Conservation (phyloP, 2,888 invertebrate genomes). For the Thera britannica region DNA sequence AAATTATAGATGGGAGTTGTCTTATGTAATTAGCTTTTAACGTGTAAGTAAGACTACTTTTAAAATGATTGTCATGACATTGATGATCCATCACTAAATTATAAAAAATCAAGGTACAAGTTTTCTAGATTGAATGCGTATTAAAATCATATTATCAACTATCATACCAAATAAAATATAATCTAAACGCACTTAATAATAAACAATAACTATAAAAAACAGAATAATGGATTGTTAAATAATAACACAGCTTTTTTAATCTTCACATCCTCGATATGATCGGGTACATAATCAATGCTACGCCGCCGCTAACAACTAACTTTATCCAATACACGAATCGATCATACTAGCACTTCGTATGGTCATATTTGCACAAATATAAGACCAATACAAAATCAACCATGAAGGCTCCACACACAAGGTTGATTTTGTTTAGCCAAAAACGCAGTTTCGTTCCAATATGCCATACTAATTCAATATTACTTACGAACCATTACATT, state of each 20-base stretch:
- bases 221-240: slow-evolving; percentile 83
- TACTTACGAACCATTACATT: slow-evolving; percentile 67
- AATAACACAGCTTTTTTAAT: slow-evolving; percentile 81
- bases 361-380: slow-evolving; percentile 15
- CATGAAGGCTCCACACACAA: slow-evolving; percentile 28
- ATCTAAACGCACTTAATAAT: slow-evolving; percentile 81
- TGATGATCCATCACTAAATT: slow-evolving; percentile 71
- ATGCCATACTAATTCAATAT: slow-evolving; percentile 51
- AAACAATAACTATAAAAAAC: slow-evolving; percentile 84
- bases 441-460: slow-evolving; percentile 7
- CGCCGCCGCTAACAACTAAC: slow-evolving; percentile 50
- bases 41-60: slow-evolving; percentile 52
- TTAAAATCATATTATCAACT: slow-evolving; percentile 73
- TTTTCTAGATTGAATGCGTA: slow-evolving; percentile 75
- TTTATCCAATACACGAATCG: slow-evolving; percentile 29
- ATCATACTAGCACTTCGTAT: slow-evolving; percentile 19
- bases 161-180: slow-evolving; percentile 82
- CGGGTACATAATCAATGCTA: slow-evolving; percentile 75
- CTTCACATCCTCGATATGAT: slow-evolving; percentile 71
- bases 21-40: slow-evolving; percentile 44
- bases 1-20: slow-evolving; percentile 49
- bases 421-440: slow-evolving; percentile 6
- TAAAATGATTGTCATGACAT: slow-evolving; percentile 75
- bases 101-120: slow-evolving; percentile 83
- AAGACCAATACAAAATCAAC: slow-evolving; percentile 8